Percentiles rank a stretch among this genome's conserved stretches.
phyloP scores from a whole-genome alignment of 2,888 invertebrate species.

The Esperia sulphurella region DNA sequence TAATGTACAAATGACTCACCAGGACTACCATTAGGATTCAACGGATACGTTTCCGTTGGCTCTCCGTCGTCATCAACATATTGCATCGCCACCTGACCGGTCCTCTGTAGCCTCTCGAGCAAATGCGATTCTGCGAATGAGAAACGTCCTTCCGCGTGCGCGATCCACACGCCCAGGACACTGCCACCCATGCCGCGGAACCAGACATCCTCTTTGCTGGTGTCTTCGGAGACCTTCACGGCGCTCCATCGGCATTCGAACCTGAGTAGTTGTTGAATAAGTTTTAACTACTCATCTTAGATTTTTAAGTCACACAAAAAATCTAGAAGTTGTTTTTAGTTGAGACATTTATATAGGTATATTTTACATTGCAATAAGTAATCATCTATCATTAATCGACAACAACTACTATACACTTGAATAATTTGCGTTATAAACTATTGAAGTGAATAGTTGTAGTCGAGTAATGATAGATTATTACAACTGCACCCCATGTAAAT shows the following conservation, averaged over 20 bases:
- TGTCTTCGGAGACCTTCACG: slow-evolving; percentile 82
- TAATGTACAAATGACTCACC: slow-evolving; percentile 63
- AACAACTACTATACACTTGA: no score
- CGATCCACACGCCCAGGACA: slow-evolving; percentile 96
- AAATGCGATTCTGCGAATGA: slow-evolving; percentile 53
- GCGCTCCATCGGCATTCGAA: slow-evolving; percentile 88
- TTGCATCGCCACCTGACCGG: slow-evolving; percentile 86
- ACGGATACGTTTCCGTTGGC: slow-evolving; percentile 91
- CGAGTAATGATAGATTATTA: no score
- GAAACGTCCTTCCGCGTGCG: slow-evolving; percentile 96
- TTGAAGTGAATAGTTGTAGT: no score
- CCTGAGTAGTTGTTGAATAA: slow-evolving; percentile 27
- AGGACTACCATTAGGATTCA: slow-evolving; percentile 96
- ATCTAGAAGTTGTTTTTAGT: no score
- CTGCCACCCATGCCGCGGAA: slow-evolving; percentile 92
- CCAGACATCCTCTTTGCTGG: slow-evolving; percentile 87
- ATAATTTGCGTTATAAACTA: no score
- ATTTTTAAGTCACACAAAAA: no score
- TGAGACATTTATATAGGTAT: no score
- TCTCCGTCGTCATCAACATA: slow-evolving; percentile 90
- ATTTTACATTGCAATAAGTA: no score
- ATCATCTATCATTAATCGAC: no score
- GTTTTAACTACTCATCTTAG: no score
- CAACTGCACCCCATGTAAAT: no score
- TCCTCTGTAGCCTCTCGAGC: slow-evolving; percentile 66